A percentile compares a stretch with the other conserved stretches of the same genome.
phyloP scores from a whole-genome alignment of 2,797 vertebrate species.

The Acanthiza pusilla region DNA sequence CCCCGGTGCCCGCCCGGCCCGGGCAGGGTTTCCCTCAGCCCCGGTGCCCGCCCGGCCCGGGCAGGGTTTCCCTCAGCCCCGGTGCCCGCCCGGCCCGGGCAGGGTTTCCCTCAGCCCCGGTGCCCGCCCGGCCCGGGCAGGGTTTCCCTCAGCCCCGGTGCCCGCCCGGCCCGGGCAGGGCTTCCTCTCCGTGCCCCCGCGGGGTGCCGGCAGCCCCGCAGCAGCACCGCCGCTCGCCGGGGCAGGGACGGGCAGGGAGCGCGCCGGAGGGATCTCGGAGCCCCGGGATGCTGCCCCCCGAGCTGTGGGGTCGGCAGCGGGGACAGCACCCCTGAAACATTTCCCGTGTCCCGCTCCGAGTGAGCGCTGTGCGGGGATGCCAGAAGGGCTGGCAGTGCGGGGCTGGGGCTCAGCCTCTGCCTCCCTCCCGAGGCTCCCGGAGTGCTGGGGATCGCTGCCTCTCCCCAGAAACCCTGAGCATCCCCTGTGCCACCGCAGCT shows the following conservation, averaged over 20 bases:
- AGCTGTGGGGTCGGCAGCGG: neutral
- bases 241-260: neutral
- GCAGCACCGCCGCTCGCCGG: neutral
- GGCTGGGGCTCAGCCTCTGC: neutral
- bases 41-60: neutral
- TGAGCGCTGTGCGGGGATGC: neutral
- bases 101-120: neutral
- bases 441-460: neutral
- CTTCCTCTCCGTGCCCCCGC: neutral
- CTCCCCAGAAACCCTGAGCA: neutral
- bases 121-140: too few relatives aligned
- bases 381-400: neutral
- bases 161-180: too few relatives aligned
- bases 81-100: neutral
- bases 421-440: neutral
- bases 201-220: neutral
- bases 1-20: too few relatives aligned
- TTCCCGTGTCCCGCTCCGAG: neutral
- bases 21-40: too few relatives aligned
- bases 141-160: too few relatives aligned
- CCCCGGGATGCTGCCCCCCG: neutral
- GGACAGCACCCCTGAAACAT: neutral
- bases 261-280: too few relatives aligned
- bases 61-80: neutral
- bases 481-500: neutral